These are phyloP conservation scores for Acanthosoma haemorrhoidale DNA, from an alignment of 2,888 invertebrate genomes.

Conservation along the genomic window DNA sequence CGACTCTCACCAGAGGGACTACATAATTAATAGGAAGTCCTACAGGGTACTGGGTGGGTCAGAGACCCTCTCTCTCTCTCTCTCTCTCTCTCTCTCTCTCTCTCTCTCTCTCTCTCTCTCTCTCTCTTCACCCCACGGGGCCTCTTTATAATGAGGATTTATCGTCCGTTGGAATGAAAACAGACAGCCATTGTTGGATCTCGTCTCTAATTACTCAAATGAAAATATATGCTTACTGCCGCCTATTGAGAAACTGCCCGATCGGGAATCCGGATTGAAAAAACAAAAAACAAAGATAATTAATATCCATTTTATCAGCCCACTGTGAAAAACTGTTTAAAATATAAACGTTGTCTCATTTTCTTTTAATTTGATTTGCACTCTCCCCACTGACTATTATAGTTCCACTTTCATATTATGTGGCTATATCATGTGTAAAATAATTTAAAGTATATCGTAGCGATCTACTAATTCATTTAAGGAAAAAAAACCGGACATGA, in stretches of 20 bases:
- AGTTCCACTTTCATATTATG: too few species aligned
- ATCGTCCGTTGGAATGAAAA: not conserved
- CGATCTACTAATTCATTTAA: too few species aligned
- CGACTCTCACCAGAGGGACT: not conserved
- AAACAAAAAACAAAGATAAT: not conserved
- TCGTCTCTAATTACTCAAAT: not conserved
- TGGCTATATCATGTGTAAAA: too few species aligned
- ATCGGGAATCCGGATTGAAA: not conserved
- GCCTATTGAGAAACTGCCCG: not conserved
- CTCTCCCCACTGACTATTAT: too few species aligned
- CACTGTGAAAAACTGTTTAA: not conserved
- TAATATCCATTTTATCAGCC: not conserved
- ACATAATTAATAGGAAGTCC: not conserved
- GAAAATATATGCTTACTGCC: conserved; percentile 11
- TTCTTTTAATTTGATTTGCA: not conserved
- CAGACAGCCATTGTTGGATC: not conserved
- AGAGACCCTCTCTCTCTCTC: not conserved
- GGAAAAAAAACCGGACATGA: too few species aligned
- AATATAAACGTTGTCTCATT: not conserved
- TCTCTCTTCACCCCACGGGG: not conserved
- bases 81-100: not conserved
- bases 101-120: not conserved
- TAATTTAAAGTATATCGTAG: too few species aligned
- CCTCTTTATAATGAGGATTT: not conserved
- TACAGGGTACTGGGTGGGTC: not conserved